Evolutionary conservation across 2,888 invertebrate species (phyloP).

Genomic region (Ganaspis brasiliensis): DNA sequence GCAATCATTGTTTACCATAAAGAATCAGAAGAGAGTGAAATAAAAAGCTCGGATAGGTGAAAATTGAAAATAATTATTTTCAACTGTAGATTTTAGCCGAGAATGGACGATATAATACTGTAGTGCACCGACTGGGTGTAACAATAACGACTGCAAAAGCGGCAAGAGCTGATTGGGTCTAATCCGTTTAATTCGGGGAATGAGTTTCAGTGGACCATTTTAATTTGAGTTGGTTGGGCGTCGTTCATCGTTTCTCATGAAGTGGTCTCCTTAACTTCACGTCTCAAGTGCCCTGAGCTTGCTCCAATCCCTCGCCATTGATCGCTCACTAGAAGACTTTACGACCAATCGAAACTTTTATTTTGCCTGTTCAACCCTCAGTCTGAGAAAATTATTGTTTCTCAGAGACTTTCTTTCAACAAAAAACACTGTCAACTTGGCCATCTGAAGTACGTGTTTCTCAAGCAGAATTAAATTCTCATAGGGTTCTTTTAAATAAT

Average conservation of each 20-base stretch:
- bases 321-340: slow-evolving; percentile 27
- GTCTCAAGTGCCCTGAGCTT: slow-evolving; percentile 45
- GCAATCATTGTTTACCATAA: slow-evolving; percentile 7
- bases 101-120: slow-evolving; percentile 34
- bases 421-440: not conserved
- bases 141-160: slow-evolving; percentile 51
- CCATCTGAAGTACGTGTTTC: not conserved
- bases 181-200: slow-evolving; percentile 78
- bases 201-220: slow-evolving; percentile 78
- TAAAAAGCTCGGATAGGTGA: not conserved
- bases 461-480: not conserved
- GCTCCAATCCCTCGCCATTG: slow-evolving; percentile 47
- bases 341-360: slow-evolving; percentile 43
- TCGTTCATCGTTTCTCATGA: slow-evolving; percentile 58
- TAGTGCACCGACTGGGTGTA: slow-evolving; percentile 49
- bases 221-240: slow-evolving; percentile 67
- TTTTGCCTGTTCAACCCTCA: slow-evolving; percentile 17
- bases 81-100: not conserved
- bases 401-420: slow-evolving; percentile 6
- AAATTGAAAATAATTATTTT: slow-evolving; percentile 16
- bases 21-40: slow-evolving; percentile 2
- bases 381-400: slow-evolving; percentile 15
- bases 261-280: slow-evolving; percentile 61
- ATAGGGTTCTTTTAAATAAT: not conserved
- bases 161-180: slow-evolving; percentile 74